A percentile compares a stretch with the other conserved stretches of the same genome.
Evolutionary conservation across 2,797 vertebrate species (phyloP).

Genomic region (Hypotaenidia okinawae): DNA sequence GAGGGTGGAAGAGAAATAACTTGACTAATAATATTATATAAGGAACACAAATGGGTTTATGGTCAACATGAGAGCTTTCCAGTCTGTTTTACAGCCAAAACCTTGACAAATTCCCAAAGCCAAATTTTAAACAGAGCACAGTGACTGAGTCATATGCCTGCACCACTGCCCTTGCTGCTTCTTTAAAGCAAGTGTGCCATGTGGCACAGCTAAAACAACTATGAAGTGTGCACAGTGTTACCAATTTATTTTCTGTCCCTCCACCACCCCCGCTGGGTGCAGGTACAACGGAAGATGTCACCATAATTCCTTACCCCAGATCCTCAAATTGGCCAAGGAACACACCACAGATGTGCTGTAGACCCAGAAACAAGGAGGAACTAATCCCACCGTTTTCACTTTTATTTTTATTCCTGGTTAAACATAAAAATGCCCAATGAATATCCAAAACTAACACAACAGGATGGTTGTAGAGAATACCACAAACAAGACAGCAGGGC

Average conservation of each 20-base stretch:
- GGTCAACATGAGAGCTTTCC: neutral
- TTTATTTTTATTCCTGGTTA: slow-evolving; percentile 47
- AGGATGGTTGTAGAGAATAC: neutral
- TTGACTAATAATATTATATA: neutral
- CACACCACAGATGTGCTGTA: neutral
- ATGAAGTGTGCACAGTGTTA: accelerated
- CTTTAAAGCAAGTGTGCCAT: neutral
- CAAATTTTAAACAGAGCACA: neutral
- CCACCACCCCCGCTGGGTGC: neutral
- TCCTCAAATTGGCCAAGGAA: neutral
- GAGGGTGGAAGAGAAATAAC: slow-evolving; percentile 26
- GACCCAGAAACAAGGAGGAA: neutral
- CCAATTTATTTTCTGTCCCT: neutral
- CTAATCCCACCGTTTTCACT: neutral
- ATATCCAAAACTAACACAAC: slow-evolving; percentile 26
- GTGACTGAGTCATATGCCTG: neutral
- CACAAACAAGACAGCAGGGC: slow-evolving; percentile 5
- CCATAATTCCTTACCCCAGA: neutral
- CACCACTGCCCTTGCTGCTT: neutral
- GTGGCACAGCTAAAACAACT: neutral
- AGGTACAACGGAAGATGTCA: neutral
- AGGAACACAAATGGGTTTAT: slow-evolving; percentile 10
- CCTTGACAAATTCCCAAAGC: neutral
- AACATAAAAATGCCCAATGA: slow-evolving; percentile 26
- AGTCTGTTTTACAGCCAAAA: neutral